Conservation (phyloP, 2,113 vertebrate genomes). For the Sula dactylatra region DNA sequence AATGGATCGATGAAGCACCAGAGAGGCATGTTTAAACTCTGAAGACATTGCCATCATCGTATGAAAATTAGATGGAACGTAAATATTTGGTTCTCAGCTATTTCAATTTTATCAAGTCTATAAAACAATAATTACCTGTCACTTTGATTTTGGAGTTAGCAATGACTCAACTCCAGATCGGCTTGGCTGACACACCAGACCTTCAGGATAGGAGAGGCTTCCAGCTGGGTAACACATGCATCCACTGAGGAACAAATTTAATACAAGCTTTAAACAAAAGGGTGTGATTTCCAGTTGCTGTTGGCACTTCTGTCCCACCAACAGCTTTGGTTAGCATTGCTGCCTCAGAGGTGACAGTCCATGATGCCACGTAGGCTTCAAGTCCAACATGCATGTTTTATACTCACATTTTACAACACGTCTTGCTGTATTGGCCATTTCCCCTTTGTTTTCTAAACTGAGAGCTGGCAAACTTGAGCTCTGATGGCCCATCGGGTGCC, state of each 20-base stretch:
- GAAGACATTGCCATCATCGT: accelerated
- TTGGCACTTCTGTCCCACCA: not conserved
- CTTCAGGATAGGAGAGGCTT: not conserved
- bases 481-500: not conserved
- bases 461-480: not conserved
- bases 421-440: not conserved
- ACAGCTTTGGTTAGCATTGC: not conserved
- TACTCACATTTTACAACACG: not conserved
- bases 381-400: not conserved
- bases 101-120: not conserved
- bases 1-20: not conserved
- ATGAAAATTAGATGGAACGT: not conserved
- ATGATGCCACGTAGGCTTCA: accelerated
- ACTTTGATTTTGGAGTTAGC: not conserved
- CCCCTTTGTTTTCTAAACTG: not conserved
- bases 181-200: not conserved
- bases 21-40: accelerated
- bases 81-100: not conserved
- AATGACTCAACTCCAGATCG: not conserved
- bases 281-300: no score
- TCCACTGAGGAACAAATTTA: not conserved
- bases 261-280: not conserved
- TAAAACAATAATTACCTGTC: not conserved
- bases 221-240: not conserved
- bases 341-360: not conserved